These are phyloP conservation scores for Darevskia nairensis DNA, from an alignment of 2,797 vertebrate genomes.

Conservation along the genomic window DNA sequence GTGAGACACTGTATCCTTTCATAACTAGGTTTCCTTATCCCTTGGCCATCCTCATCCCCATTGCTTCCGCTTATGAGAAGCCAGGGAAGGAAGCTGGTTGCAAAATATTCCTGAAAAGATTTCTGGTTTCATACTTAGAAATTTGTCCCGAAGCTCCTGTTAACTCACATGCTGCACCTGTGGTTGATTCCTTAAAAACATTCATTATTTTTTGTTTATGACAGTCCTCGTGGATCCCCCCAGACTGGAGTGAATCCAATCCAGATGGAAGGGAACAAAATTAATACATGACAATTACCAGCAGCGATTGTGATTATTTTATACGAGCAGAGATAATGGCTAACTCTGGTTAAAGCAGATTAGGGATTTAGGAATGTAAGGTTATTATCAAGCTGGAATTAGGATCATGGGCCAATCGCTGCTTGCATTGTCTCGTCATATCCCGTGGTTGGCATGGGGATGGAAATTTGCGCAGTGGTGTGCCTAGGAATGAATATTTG, in stretches of 20 bases:
- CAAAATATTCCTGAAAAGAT: background rate
- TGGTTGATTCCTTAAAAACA: background rate
- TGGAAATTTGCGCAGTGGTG: conserved; percentile 17
- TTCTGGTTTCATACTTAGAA: background rate
- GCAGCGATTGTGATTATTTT: conserved; percentile 31
- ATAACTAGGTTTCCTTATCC: background rate
- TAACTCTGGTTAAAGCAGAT: conserved; percentile 42
- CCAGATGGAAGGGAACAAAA: conserved; percentile 21
- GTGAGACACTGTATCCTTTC: background rate
- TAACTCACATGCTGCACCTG: background rate
- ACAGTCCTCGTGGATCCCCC: background rate
- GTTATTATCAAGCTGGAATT: conserved; percentile 41
- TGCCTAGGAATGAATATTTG: background rate
- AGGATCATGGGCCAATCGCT: conserved; percentile 30
- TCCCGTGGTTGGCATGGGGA: conserved; percentile 12
- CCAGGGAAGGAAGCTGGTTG: background rate
- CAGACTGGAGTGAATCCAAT: background rate
- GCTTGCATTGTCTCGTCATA: conserved; percentile 15
- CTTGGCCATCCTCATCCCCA: background rate
- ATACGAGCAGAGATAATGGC: conserved; percentile 24
- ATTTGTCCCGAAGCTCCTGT: background rate
- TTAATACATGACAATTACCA: conserved; percentile 27
- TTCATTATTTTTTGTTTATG: conserved; percentile 1
- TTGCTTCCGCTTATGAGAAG: too few species aligned
- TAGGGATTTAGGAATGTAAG: conserved; percentile 35